Percentiles rank a stretch among this genome's conserved stretches.
phyloP scores from a whole-genome alignment of 2,797 vertebrate genomes.

The Antennarius maculatus region DNA sequence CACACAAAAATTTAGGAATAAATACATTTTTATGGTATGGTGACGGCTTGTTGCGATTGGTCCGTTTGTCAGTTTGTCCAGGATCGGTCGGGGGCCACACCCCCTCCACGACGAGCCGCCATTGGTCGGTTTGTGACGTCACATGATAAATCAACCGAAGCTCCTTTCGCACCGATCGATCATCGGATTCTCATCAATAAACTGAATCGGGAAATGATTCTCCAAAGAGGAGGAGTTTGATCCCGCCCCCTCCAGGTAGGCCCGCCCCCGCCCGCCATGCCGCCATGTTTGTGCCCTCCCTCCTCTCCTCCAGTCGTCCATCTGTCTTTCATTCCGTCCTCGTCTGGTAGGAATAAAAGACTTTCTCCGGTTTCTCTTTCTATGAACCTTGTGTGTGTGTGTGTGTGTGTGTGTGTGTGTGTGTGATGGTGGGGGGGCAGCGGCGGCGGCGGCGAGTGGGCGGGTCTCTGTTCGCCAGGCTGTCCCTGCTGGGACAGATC shows the following conservation, averaged over 20 bases:
- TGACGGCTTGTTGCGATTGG: too few species aligned
- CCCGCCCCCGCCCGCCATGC: slow-evolving; percentile 32
- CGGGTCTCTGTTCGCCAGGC: slow-evolving; percentile 56
- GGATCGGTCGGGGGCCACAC: too few species aligned
- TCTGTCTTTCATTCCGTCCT: slow-evolving; percentile 58
- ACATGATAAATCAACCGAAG: too few species aligned
- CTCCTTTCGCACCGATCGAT: too few species aligned
- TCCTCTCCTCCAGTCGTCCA: slow-evolving; percentile 43
- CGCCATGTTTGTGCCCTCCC: slow-evolving; percentile 30
- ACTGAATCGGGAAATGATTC: slow-evolving; percentile 41
- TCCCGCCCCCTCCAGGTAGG: slow-evolving; percentile 50
- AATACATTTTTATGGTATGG: too few species aligned
- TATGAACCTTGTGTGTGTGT: slow-evolving; percentile 20
- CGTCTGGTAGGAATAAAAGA: slow-evolving; percentile 33
- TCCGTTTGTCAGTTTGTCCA: too few species aligned
- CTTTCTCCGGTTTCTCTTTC: slow-evolving; percentile 43
- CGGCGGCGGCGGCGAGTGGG: background rate
- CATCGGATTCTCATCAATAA: slow-evolving; percentile 61
- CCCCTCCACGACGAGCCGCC: too few species aligned
- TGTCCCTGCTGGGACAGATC: slow-evolving; percentile 68
- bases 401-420: slow-evolving; percentile 13
- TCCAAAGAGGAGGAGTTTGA: slow-evolving; percentile 73
- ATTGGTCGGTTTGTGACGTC: too few species aligned
- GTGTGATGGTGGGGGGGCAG: too few species aligned
- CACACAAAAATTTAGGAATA: too few species aligned